Conservation (phyloP, 2,888 invertebrate species). For the Gymnocheta viridis region DNA sequence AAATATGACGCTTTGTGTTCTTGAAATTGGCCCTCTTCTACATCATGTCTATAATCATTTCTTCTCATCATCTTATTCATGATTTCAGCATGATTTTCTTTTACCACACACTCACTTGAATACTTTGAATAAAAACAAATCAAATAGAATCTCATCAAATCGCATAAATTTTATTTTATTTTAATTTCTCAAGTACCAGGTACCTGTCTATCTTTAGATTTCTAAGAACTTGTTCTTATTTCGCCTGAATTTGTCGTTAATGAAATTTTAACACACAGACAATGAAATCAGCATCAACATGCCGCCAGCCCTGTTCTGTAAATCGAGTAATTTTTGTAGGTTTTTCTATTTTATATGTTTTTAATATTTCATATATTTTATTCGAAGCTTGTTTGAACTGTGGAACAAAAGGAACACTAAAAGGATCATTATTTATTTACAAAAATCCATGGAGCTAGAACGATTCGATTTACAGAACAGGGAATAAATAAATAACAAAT, state of each 20-base stretch:
- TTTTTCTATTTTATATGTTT: background rate
- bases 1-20: conserved; percentile 14
- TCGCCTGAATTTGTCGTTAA: background rate
- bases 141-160: conserved; percentile 30
- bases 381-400: too few relatives aligned
- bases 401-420: too few relatives aligned
- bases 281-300: background rate
- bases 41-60: conserved; percentile 13
- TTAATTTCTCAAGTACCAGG: conserved; percentile 11
- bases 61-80: background rate
- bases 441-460: too few relatives aligned
- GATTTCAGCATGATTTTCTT: conserved; percentile 18
- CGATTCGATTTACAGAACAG: too few relatives aligned
- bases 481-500: too few relatives aligned
- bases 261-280: background rate
- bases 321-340: background rate
- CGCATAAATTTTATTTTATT: conserved; percentile 11
- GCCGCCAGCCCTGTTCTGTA: background rate
- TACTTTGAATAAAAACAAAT: conserved; percentile 1
- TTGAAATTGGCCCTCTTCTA: conserved; percentile 28
- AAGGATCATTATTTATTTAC: too few relatives aligned
- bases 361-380: background rate
- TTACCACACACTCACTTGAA: background rate
- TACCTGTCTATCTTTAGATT: conserved; percentile 12
- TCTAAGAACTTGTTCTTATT: background rate